These are phyloP conservation scores for Drosophila insularis DNA, from an alignment of 1,140 invertebrate genomes.

Conservation along the genomic window DNA sequence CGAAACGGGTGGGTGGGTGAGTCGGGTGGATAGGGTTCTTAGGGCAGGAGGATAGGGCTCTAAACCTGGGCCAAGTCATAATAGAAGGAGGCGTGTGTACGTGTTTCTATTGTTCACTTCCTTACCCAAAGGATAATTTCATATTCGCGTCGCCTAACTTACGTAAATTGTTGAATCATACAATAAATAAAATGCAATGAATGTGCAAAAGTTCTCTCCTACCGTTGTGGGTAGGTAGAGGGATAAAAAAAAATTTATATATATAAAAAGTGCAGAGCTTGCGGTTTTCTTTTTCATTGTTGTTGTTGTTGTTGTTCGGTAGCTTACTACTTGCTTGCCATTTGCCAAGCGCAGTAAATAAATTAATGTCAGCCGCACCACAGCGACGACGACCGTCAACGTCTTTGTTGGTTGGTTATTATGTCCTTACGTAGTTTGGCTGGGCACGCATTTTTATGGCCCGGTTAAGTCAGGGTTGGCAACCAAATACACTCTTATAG, in stretches of 20 bases:
- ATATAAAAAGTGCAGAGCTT: slow-evolving; percentile 25
- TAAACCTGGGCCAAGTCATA: slow-evolving; percentile 36
- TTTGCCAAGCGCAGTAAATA: slow-evolving; percentile 60
- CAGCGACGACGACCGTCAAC: slow-evolving; percentile 43
- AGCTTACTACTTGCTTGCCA: slow-evolving; percentile 17
- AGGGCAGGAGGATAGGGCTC: neutral
- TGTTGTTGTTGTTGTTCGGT: neutral
- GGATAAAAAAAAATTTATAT: neutral
- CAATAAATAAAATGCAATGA: slow-evolving; percentile 68
- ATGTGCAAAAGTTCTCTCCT: slow-evolving; percentile 55
- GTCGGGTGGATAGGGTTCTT: neutral
- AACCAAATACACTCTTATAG: neutral
- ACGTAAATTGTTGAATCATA: slow-evolving; percentile 69
- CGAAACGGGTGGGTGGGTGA: neutral
- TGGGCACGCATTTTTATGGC: slow-evolving; percentile 56
- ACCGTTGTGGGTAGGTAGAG: neutral
- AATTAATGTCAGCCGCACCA: slow-evolving; percentile 60
- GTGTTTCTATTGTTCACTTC: slow-evolving; percentile 58
- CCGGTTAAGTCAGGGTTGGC: slow-evolving; percentile 12
- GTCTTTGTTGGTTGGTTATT: slow-evolving; percentile 61
- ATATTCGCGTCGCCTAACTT: slow-evolving; percentile 64
- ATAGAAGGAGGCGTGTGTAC: slow-evolving; percentile 43
- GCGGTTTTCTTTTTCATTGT: slow-evolving; percentile 6
- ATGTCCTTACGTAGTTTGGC: slow-evolving; percentile 43
- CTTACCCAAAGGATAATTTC: slow-evolving; percentile 62